Conservation (phyloP, 2,797 vertebrate species). For the Tokudaia tokunoshimensis region DNA sequence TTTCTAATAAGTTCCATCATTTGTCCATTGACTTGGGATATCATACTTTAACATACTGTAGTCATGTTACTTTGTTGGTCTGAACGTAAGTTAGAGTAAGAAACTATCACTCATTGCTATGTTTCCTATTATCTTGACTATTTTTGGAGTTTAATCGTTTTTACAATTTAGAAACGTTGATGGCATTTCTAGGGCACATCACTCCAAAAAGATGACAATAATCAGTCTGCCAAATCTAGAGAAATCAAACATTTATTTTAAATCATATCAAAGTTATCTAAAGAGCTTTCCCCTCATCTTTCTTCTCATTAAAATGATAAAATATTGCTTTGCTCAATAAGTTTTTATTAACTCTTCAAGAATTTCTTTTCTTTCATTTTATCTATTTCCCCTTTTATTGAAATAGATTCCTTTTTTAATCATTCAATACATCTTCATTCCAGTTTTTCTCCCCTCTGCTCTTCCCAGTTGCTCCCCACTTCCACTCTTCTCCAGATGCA, state of each 20-base stretch:
- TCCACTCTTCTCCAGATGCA: background rate
- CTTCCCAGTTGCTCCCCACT: background rate
- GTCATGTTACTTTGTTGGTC: background rate
- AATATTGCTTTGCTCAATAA: background rate
- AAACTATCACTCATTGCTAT: background rate
- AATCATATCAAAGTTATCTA: background rate
- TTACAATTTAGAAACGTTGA: background rate
- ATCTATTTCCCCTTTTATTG: background rate
- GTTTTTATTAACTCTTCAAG: background rate
- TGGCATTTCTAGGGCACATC: background rate
- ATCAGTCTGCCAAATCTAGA: background rate
- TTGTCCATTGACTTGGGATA: background rate
- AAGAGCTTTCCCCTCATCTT: background rate
- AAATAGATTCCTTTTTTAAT: background rate
- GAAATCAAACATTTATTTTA: slow-evolving; percentile 10
- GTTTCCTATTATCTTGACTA: background rate
- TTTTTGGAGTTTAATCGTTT: background rate
- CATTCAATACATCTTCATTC: background rate
- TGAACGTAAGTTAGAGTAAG: background rate
- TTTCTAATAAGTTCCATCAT: background rate
- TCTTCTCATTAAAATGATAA: background rate
- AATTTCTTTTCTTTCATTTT: background rate
- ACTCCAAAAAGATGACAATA: background rate
- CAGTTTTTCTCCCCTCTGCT: background rate
- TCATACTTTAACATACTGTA: background rate